Evolutionary conservation across 2,888 invertebrate species (phyloP).

Genomic region (Andrena bucephala): DNA sequence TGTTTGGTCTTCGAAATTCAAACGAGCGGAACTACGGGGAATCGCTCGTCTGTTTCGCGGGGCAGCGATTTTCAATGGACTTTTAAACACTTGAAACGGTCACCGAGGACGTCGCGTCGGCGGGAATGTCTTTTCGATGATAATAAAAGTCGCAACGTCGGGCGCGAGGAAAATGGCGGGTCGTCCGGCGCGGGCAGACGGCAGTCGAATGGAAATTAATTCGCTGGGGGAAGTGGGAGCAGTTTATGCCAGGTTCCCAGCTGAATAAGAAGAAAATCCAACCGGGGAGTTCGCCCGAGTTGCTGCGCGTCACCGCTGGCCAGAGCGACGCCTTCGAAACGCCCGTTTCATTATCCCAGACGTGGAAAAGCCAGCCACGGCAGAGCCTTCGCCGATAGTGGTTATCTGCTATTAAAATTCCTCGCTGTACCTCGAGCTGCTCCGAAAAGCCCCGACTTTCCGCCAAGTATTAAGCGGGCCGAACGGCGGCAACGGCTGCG

Average conservation of each 20-base stretch:
- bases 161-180: neutral
- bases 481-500: neutral
- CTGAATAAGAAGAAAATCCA: slow-evolving; percentile 57
- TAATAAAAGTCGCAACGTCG: neutral
- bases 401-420: slow-evolving; percentile 43
- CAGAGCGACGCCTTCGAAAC: slow-evolving; percentile 39
- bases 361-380: slow-evolving; percentile 14
- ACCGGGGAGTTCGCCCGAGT: slow-evolving; percentile 55
- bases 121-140: neutral
- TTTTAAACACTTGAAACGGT: slow-evolving; percentile 4
- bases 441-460: neutral
- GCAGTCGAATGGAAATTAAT: slow-evolving; percentile 70
- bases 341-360: slow-evolving; percentile 46
- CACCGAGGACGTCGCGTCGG: neutral
- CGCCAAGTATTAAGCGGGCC: neutral
- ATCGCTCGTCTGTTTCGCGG: neutral
- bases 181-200: slow-evolving; percentile 7
- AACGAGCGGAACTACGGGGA: slow-evolving; percentile 13
- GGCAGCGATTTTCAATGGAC: neutral
- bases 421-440: neutral
- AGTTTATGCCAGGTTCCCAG: slow-evolving; percentile 65
- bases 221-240: slow-evolving; percentile 66
- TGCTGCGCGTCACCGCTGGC: slow-evolving; percentile 27
- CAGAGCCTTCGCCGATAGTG: slow-evolving; percentile 15
- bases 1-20: slow-evolving; percentile 39